These are phyloP conservation scores for Rhagonycha lutea DNA, from an alignment of 2,888 invertebrate species.

Conservation along the genomic window DNA sequence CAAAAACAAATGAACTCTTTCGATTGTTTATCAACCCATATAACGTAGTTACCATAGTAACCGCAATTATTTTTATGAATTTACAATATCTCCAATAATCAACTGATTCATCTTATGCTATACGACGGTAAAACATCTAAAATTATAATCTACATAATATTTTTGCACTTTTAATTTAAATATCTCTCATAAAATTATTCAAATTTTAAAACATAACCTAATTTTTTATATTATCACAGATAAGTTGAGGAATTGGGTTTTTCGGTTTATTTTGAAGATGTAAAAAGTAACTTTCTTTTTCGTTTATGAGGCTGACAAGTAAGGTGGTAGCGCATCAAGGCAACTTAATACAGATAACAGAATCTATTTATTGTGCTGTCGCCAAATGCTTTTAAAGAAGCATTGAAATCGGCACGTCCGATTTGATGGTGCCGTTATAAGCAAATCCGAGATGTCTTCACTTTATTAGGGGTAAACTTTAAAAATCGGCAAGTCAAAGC, in stretches of 20 bases:
- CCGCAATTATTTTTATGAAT: no score
- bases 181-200: no score
- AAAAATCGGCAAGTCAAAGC: slow-evolving; percentile 24
- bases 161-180: no score
- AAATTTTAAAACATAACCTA: no score
- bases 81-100: no score
- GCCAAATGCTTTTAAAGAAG: slow-evolving; percentile 28
- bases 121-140: no score
- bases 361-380: slow-evolving; percentile 22
- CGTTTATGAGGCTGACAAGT: neutral
- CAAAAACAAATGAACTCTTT: no score
- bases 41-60: no score
- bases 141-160: no score
- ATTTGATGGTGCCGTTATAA: slow-evolving; percentile 35
- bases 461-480: slow-evolving; percentile 22
- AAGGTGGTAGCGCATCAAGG: neutral
- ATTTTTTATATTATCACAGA: neutral
- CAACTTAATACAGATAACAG: neutral
- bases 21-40: no score
- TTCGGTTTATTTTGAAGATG: neutral
- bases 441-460: slow-evolving; percentile 26
- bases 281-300: neutral
- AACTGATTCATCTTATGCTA: no score
- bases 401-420: slow-evolving; percentile 33
- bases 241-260: neutral